phyloP scores from a whole-genome alignment of 2,888 invertebrate genomes.

The Hydroisotoma schaefferi region DNA sequence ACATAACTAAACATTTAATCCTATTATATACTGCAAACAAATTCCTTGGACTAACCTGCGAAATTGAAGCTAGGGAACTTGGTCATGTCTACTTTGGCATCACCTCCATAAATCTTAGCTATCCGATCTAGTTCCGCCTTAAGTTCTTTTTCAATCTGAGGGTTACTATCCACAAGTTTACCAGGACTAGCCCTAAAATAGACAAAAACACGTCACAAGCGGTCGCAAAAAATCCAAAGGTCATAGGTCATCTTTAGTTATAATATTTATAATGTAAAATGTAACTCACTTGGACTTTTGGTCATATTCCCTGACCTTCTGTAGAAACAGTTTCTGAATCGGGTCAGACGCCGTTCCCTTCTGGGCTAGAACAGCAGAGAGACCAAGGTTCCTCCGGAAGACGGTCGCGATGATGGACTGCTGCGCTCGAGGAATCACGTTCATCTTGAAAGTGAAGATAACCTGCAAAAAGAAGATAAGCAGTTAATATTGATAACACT shows the following conservation, averaged over 20 bases:
- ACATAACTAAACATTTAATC: background rate
- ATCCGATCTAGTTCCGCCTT: slow-evolving; percentile 76
- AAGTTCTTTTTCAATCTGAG: slow-evolving; percentile 70
- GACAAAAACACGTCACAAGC: too few species aligned
- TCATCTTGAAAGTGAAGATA: slow-evolving; percentile 38
- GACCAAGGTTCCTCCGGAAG: slow-evolving; percentile 64
- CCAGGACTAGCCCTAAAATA: slow-evolving; percentile 64
- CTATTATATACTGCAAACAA: background rate
- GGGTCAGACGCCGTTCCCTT: slow-evolving; percentile 68
- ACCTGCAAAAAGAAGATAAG: too few species aligned
- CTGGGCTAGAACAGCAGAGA: slow-evolving; percentile 64
- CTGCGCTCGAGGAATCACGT: slow-evolving; percentile 38
- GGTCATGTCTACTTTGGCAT: slow-evolving; percentile 75
- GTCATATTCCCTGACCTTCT: slow-evolving; percentile 87
- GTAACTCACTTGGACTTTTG: slow-evolving; percentile 76
- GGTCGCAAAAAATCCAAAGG: background rate
- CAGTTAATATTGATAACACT: too few species aligned
- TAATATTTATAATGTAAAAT: too few species aligned
- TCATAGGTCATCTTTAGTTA: too few species aligned
- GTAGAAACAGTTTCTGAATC: slow-evolving; percentile 87
- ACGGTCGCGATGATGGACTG: slow-evolving; percentile 29
- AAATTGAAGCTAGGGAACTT: slow-evolving; percentile 85
- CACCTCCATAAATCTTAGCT: slow-evolving; percentile 71
- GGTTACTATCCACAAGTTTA: slow-evolving; percentile 76
- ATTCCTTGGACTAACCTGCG: slow-evolving; percentile 51